phyloP scores from a whole-genome alignment of 2,113 vertebrate species.

The Orientallactaga bullata region DNA sequence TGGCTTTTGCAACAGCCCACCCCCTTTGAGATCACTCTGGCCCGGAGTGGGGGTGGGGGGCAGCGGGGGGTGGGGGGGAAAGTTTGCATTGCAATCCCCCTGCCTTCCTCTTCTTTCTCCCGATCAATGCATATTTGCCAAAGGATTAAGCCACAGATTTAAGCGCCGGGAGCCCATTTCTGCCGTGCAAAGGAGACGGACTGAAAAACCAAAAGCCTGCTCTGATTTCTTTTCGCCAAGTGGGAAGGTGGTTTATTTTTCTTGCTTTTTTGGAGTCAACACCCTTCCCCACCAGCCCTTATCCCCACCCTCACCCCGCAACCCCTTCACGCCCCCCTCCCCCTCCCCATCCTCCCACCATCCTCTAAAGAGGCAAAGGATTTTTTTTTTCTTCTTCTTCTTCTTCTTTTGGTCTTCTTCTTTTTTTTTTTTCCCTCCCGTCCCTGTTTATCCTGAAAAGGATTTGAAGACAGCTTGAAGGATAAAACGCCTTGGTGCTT shows the following conservation, averaged over 20 bases:
- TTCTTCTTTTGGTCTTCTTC: constrained; percentile 56
- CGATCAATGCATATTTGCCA: constrained; percentile 78
- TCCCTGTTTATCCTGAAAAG: constrained; percentile 82
- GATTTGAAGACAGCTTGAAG: constrained; percentile 86
- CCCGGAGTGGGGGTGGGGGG: constrained; percentile 77
- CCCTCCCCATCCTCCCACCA: constrained; percentile 62
- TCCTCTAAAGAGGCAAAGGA: constrained; percentile 79
- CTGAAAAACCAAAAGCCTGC: constrained; percentile 71
- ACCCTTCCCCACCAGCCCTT: constrained; percentile 74
- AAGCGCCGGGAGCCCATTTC: constrained; percentile 77
- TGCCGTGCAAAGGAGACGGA: constrained; percentile 76
- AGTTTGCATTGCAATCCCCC: constrained; percentile 82
- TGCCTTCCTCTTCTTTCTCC: constrained; percentile 70
- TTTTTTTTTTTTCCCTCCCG: constrained; percentile 53
- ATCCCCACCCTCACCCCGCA: constrained; percentile 79
- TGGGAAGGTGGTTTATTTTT: constrained; percentile 80
- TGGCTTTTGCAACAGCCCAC: constrained; percentile 74
- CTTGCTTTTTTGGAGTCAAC: constrained; percentile 80
- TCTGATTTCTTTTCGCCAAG: constrained; percentile 75
- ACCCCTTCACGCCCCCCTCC: constrained; percentile 76
- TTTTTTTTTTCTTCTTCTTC: constrained; percentile 77
- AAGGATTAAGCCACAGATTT: constrained; percentile 78
- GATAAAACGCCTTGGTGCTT: constrained; percentile 78
- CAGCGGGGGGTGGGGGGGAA: constrained; percentile 80
- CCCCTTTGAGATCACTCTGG: constrained; percentile 75